Evolutionary conservation across 1,140 invertebrate genomes (phyloP).

Genomic region (Streblospio benedicti): DNA sequence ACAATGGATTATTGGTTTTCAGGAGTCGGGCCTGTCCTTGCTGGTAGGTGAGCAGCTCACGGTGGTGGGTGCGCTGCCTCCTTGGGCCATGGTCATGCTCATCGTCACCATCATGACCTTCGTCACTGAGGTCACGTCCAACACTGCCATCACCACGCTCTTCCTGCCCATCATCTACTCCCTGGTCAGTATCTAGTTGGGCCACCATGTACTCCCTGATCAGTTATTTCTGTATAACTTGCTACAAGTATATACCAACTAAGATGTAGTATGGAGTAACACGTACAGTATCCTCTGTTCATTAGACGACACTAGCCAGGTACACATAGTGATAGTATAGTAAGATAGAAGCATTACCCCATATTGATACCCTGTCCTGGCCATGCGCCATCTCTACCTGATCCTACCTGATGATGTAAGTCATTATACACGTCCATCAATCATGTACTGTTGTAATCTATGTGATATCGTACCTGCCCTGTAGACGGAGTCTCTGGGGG

Average conservation of each 20-base stretch:
- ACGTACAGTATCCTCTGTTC: no score
- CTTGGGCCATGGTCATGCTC: constrained; percentile 30
- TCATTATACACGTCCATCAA: no score
- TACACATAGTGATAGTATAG: no score
- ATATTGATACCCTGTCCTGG: no score
- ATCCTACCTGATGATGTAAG: no score
- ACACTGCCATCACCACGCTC: constrained; percentile 49
- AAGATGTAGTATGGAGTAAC: no score
- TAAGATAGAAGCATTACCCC: no score
- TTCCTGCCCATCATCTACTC: constrained; percentile 47
- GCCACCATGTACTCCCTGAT: not conserved
- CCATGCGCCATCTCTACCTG: no score
- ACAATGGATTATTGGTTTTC: constrained; percentile 2
- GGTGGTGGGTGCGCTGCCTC: constrained; percentile 25
- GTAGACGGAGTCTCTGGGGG: constrained; percentile 39
- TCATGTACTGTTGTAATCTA: no score
- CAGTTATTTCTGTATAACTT: not conserved
- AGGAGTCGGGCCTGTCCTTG: constrained; percentile 35
- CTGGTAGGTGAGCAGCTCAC: constrained; percentile 29
- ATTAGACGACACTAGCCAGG: not conserved
- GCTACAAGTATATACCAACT: no score
- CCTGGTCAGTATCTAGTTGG: constrained; percentile 36
- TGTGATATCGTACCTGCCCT: not conserved
- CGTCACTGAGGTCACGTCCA: constrained; percentile 50
- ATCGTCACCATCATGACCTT: constrained; percentile 42